Evolutionary conservation across 2,888 invertebrate species (phyloP), one percentile per base, ranked within the genome.

Genomic region (Prostheceraeus crozeri): DNA sequence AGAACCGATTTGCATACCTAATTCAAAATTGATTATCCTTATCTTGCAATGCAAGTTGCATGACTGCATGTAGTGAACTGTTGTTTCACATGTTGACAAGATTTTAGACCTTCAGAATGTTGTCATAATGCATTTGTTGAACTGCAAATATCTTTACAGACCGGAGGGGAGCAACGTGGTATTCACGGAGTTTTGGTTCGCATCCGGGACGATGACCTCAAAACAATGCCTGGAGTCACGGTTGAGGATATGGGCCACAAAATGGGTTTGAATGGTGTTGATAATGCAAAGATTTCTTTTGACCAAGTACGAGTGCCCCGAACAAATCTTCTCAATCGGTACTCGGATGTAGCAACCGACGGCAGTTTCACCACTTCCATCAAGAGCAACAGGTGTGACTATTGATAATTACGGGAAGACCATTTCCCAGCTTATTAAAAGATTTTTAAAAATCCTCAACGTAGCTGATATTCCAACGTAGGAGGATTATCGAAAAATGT

Each of bases 211-310:
- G 63, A 66, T 19, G 23, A 66, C 21, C 63, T 67, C 8, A 52
- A 62, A 8, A 59, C 56, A 6, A 62, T 65, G 60, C 64, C 67
- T 2, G 63, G 63, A n/a, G 67, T 68, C 10, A 59, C 25, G 21
- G 64, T 68, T 14, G 65, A 65, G 51, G 68, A 68, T 57, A 68
- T 68, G 68, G 68, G 68, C 3, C 46, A 63, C 61, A 67, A 67
- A 56, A 68, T 68, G 64, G 66, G 66, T 25, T 61, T 68, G 1
- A 68, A 68, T 48, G 68, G 68, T n/a, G 68, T 68, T 2, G 68
- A 68, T 59, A 68, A 68, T 59, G 68, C 68, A 25, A 66, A 66
- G 53, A 55, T 67, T 4, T 57, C 56, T 30, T 68, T 68, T 52
- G 58, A 65, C 35, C 62, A 66, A 36, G 67, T 68, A 6, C 57